These are phyloP conservation scores for Myotis findleyi DNA, from an alignment of 2,797 vertebrate genomes.

Conservation along the genomic window DNA sequence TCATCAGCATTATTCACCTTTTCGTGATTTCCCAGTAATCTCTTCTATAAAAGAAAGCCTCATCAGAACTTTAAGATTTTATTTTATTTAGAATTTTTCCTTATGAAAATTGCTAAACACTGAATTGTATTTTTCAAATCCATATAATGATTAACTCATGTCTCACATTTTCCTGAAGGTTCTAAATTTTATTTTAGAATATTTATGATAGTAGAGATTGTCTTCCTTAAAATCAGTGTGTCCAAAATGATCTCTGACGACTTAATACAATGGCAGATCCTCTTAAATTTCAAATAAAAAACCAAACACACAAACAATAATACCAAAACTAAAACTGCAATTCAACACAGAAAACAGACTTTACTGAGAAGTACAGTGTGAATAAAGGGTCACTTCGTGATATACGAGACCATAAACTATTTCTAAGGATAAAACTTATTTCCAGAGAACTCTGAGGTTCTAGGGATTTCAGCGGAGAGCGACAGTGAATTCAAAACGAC, in stretches of 20 bases:
- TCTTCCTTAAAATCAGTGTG: neutral
- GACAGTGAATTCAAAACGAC: neutral
- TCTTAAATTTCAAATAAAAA: slow-evolving; percentile 19
- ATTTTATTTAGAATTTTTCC: slow-evolving; percentile 29
- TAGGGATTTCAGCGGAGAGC: neutral
- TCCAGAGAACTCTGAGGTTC: slow-evolving; percentile 16
- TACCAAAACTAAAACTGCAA: neutral
- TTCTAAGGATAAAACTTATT: slow-evolving; percentile 32
- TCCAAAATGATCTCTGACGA: slow-evolving; percentile 38
- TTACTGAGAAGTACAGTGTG: slow-evolving; percentile 4
- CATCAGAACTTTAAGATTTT: neutral
- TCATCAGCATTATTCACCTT: neutral
- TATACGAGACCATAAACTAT: neutral
- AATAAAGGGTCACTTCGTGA: neutral
- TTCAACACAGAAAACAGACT: slow-evolving; percentile 21
- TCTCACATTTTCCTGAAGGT: slow-evolving; percentile 4
- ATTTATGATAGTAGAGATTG: neutral
- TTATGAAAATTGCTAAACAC: neutral
- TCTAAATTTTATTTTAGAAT: slow-evolving; percentile 58
- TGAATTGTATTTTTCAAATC: slow-evolving; percentile 29
- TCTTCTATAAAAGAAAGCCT: slow-evolving; percentile 7
- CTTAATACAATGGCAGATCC: slow-evolving; percentile 18
- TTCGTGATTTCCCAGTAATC: neutral
- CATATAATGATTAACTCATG: neutral
- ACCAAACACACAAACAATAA: neutral